These are phyloP conservation scores for Rhaphigaster nebulosa DNA, from an alignment of 2,888 invertebrate genomes.

Conservation along the genomic window DNA sequence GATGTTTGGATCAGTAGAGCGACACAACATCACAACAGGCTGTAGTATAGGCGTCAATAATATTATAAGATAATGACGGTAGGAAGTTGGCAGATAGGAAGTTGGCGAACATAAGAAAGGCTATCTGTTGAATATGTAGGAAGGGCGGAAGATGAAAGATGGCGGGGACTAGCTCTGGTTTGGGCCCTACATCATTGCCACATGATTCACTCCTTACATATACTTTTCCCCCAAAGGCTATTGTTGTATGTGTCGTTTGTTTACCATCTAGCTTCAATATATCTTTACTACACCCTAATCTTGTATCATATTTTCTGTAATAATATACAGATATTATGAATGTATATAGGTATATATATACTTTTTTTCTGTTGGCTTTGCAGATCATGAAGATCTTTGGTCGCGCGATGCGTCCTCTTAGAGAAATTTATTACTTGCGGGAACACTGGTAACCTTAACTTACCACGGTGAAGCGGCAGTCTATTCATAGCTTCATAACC, in stretches of 20 bases:
- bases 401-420: no score
- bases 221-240: neutral
- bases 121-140: constrained; percentile 22
- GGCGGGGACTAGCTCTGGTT: neutral
- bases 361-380: no score
- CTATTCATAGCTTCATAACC: no score
- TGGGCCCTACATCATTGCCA: neutral
- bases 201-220: neutral
- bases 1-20: neutral
- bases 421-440: no score
- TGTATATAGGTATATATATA: no score
- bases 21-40: neutral
- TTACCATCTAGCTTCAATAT: neutral
- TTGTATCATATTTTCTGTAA: neutral
- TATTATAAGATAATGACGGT: neutral
- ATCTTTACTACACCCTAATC: neutral
- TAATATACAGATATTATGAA: no score
- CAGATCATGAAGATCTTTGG: no score
- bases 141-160: neutral
- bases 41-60: neutral
- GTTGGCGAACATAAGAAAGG: constrained; percentile 5
- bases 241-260: constrained; percentile 17
- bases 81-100: neutral
- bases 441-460: no score
- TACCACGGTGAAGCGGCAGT: no score